Percentiles rank a stretch among this genome's conserved stretches.
Conservation (phyloP, 2,113 vertebrate genomes). For the Salvator merianae region DNA sequence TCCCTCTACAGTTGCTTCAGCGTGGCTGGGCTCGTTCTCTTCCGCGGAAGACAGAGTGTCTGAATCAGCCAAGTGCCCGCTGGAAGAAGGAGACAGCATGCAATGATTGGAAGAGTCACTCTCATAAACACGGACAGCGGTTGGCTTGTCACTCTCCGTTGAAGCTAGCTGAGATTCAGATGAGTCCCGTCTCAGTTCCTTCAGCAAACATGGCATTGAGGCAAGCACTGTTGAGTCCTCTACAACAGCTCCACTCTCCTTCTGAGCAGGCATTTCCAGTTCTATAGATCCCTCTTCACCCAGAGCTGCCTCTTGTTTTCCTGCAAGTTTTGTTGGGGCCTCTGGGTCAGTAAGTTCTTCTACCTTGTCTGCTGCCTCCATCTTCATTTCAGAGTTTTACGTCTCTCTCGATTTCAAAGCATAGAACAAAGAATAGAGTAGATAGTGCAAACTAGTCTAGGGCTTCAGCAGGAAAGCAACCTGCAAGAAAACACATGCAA, state of each 20-base stretch:
- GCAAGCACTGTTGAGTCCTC: slow-evolving; percentile 84
- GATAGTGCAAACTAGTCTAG: slow-evolving; percentile 42
- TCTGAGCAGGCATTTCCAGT: slow-evolving; percentile 77
- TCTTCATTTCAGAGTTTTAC: slow-evolving; percentile 89
- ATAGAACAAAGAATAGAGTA: slow-evolving; percentile 70
- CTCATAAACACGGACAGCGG: slow-evolving; percentile 80
- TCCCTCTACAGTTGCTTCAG: slow-evolving; percentile 69
- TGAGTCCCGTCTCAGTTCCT: slow-evolving; percentile 93
- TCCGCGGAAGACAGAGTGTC: slow-evolving; percentile 94
- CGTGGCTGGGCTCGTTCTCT: slow-evolving; percentile 76
- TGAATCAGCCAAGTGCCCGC: slow-evolving; percentile 94
- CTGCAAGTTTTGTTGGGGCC: slow-evolving; percentile 80
- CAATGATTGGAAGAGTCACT: slow-evolving; percentile 96
- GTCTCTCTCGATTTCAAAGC: slow-evolving; percentile 73
- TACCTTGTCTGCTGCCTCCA: slow-evolving; percentile 91
- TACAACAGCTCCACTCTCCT: slow-evolving; percentile 74
- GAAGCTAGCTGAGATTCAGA: slow-evolving; percentile 88
- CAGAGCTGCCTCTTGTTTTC: slow-evolving; percentile 73
- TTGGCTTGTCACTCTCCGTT: slow-evolving; percentile 83
- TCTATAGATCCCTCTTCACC: slow-evolving; percentile 81
- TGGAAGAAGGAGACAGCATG: slow-evolving; percentile 97
- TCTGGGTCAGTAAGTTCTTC: slow-evolving; percentile 87
- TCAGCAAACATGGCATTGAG: slow-evolving; percentile 95
- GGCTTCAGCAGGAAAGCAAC: slow-evolving; percentile 60
- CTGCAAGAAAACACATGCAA: slow-evolving; percentile 67